A percentile compares a stretch with the other conserved stretches of the same genome.
Evolutionary conservation across 2,113 vertebrate species (phyloP).

Genomic region (Megaptera novaeangliae): DNA sequence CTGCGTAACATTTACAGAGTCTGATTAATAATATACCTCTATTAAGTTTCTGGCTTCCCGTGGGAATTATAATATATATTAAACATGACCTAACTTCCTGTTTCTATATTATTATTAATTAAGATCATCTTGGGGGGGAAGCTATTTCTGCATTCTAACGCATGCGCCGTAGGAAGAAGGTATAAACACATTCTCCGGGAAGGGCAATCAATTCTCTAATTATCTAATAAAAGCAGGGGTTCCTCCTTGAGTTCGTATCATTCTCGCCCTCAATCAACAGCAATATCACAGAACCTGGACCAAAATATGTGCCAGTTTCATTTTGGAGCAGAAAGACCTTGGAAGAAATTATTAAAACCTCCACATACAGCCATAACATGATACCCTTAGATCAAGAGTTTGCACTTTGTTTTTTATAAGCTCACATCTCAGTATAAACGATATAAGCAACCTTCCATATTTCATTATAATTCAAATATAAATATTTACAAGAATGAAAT

Average conservation of each 20-base stretch:
- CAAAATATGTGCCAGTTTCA: neutral
- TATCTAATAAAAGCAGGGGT: neutral
- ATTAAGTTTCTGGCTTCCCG: neutral
- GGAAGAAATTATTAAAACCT: neutral
- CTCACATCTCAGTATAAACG: neutral
- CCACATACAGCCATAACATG: neutral
- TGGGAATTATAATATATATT: neutral
- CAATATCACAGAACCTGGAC: neutral
- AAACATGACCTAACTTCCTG: neutral
- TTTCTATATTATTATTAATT: constrained; percentile 10
- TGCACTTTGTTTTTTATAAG: neutral
- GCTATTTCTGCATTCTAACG: neutral
- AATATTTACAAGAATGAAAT: constrained; percentile 50
- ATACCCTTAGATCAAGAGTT: neutral
- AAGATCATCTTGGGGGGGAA: neutral
- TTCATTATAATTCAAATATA: constrained; percentile 41
- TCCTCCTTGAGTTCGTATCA: neutral
- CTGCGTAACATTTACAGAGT: neutral
- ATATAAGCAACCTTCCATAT: neutral
- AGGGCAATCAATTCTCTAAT: neutral
- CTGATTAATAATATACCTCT: neutral
- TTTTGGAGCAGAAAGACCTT: neutral
- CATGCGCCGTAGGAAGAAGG: neutral
- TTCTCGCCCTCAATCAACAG: neutral
- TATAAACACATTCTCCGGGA: neutral